Conservation (phyloP, 1,140 invertebrate genomes). For the Hycleus phaleratus region DNA sequence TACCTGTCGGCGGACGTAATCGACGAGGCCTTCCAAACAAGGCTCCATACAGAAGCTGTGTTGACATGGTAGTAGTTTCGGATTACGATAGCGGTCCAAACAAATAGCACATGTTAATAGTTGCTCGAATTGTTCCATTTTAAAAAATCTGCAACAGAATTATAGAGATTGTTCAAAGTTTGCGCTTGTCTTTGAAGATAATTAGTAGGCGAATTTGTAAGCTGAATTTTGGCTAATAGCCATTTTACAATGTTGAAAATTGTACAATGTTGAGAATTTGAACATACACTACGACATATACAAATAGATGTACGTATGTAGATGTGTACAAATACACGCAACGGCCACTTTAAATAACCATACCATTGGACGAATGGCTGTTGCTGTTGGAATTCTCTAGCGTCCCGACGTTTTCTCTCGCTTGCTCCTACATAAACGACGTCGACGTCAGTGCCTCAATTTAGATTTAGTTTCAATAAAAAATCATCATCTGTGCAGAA, state of each 20-base stretch:
- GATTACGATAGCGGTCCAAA: slow-evolving; percentile 92
- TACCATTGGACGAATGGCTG: slow-evolving; percentile 3
- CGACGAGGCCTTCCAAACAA: slow-evolving; percentile 93
- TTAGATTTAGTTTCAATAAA: too few species aligned
- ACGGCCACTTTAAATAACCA: slow-evolving; percentile 10
- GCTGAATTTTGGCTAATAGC: slow-evolving; percentile 3
- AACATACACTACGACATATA: not conserved
- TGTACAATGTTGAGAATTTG: not conserved
- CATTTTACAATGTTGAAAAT: slow-evolving; percentile 10
- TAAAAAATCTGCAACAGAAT: slow-evolving; percentile 33
- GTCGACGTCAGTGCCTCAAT: too few species aligned
- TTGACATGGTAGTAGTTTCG: slow-evolving; percentile 97
- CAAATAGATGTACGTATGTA: slow-evolving; percentile 6
- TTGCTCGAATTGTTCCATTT: slow-evolving; percentile 95
- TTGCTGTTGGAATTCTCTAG: slow-evolving; percentile 7
- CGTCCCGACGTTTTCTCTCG: slow-evolving; percentile 7
- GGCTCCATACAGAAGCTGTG: slow-evolving; percentile 99
- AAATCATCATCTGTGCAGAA: too few species aligned
- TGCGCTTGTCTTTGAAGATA: not conserved
- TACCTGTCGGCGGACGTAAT: slow-evolving; percentile 87
- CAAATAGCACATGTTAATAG: slow-evolving; percentile 97
- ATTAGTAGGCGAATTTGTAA: not conserved
- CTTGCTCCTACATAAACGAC: not conserved
- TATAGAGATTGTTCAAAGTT: slow-evolving; percentile 2
- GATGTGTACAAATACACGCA: not conserved